Base-by-base conservation (phyloP, 2,888 invertebrate genomes). In the Trissolcus brochymenae region DNA sequence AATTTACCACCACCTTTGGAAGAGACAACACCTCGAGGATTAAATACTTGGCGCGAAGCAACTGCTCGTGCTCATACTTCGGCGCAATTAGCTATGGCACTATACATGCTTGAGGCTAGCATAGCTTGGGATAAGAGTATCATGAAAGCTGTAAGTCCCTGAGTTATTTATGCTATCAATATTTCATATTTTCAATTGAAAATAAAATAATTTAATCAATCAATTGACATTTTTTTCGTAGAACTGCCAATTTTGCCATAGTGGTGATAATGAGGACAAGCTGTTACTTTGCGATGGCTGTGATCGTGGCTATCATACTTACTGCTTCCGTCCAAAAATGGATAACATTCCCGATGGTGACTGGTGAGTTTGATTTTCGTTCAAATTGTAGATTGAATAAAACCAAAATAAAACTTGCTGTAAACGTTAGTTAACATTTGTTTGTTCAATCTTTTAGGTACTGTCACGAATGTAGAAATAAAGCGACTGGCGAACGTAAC, bases 61-160 rank as follows among this genome's bases (percentile, higher is more conserved):
- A 95, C 98, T 0, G 91, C 93, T 0, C 93, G 95, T 59, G 95
- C 96, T 54, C 93, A 93, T 84, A 97, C 97, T 0, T 94, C 97
- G 0, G 95, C 98, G 0, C 98, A 98, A 87, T 91, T 98, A 21
- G 95, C 96, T 19, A 94, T 97, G 94, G 94, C 96, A 82, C 91
- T 97, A 72, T 95, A 96, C 85, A 95, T 96, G 84, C 91, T 99
- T 81, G 97, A 98, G 88, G 94, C 95, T 1, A 95, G 95, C 87
- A 96, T 99, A 84, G 98, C 98, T 46, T 99, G 99, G 99, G 98
- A 99, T 90, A 98, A 98, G 91, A 98, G 98, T 91, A 96, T 98
- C 87, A 98, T 99, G 98, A 98, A 98, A 93, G 98, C 98, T 91
- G 98, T 98, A 92, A 94, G 96, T 53, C 51, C 41, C 1, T 29